Evolutionary conservation across 2,797 vertebrate genomes (phyloP), one percentile per base, ranked within the genome.

Genomic region (Florisuga fusca): DNA sequence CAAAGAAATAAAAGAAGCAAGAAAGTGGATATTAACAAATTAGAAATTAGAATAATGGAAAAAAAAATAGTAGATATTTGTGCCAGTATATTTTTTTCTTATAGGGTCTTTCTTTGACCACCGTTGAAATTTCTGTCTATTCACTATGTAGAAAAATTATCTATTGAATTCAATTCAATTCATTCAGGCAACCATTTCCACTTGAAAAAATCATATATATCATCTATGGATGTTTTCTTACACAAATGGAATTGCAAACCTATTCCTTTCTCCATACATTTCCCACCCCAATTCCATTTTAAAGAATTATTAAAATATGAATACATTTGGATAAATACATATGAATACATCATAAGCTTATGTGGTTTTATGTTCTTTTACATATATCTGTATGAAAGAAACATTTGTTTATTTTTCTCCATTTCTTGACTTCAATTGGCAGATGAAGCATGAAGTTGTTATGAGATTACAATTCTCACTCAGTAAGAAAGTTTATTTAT

Each of bases 141-240:
- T 88, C 34, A 81, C 13, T 54, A 31, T 51, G 15, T 64, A 58
- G 27, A 88, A 88, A 77, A 92, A 88, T 25, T 59, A 59, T 23
- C 33, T 68, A 13, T 57, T 86, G 69, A 67, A 66, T 88, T 91
- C 58, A 81, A 12, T 92, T 67, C 45, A 76, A 71, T 87, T 80
- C 61, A 67, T n/a, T 14, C 34, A 74, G 36, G 22, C 59, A 83
- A 88, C 18, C 12, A 38, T 74, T 74, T 93, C 72, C 58, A 50
- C 48, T 87, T 87, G 59, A 84, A 90, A 92, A 89, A 76, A 29
- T 36, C 14, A 72, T 58, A 77, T 90, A 76, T 82, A 77, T 64
- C 4, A 77, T 89, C 71, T 18, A 51, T 79, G 18, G 57, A 9
- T 61, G 20, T 91, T 92, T 94, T 79, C 68, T 83, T 76, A 71